Conservation (phyloP, 2,888 invertebrate genomes). For the Doris montereyensis region DNA sequence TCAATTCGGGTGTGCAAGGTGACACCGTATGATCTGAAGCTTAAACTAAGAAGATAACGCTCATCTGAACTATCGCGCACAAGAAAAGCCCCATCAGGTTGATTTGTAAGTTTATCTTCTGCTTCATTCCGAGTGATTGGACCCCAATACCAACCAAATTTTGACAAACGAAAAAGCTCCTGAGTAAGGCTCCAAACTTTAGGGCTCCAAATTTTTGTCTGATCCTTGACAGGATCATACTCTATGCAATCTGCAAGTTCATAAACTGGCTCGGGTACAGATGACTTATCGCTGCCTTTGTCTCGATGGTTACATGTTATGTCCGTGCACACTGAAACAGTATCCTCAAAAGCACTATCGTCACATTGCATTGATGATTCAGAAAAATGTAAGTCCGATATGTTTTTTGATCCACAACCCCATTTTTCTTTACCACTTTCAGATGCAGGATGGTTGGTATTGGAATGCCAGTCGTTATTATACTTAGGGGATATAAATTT, state of each 20-base stretch:
- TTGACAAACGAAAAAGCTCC: slow-evolving; percentile 73
- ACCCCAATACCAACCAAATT: slow-evolving; percentile 84
- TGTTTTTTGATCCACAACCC: slow-evolving; percentile 62
- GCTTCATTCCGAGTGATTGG: slow-evolving; percentile 82
- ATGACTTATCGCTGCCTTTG: slow-evolving; percentile 35
- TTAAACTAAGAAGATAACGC: slow-evolving; percentile 81
- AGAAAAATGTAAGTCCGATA: slow-evolving; percentile 56
- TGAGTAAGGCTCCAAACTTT: slow-evolving; percentile 73
- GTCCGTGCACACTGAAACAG: slow-evolving; percentile 26
- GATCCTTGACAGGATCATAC: slow-evolving; percentile 42
- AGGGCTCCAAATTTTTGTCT: slow-evolving; percentile 68
- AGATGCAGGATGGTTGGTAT: slow-evolving; percentile 56
- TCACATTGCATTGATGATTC: slow-evolving; percentile 37
- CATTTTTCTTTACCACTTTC: slow-evolving; percentile 56
- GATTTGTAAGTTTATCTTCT: slow-evolving; percentile 80
- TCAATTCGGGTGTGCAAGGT: slow-evolving; percentile 85
- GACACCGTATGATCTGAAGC: slow-evolving; percentile 80
- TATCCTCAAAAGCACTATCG: slow-evolving; percentile 33
- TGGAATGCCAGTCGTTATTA: slow-evolving; percentile 57
- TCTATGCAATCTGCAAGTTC: slow-evolving; percentile 41
- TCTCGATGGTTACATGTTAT: slow-evolving; percentile 6
- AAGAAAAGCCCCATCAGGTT: slow-evolving; percentile 84
- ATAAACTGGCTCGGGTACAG: slow-evolving; percentile 31
- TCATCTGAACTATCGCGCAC: slow-evolving; percentile 84
- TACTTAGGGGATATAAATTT: slow-evolving; percentile 51